Evolutionary conservation across 2,797 vertebrate species (phyloP), one percentile per base, ranked within the genome.

Genomic region (Hyperoplus immaculatus): DNA sequence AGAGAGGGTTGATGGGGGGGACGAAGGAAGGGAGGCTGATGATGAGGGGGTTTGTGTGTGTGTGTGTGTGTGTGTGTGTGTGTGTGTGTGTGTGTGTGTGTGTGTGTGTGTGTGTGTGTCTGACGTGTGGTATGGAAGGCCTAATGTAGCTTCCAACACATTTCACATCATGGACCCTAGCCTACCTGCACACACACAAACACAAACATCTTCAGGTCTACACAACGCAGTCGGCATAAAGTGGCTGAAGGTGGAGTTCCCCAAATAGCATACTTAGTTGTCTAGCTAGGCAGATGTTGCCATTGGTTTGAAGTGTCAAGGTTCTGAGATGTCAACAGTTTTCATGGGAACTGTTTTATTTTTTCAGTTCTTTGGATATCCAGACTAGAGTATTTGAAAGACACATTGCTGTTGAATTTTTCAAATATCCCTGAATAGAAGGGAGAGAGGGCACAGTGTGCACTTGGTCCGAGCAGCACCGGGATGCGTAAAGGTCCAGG

Each of bases 11-110:
- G 85, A 88, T 78, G 80, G 81, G 82, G 29, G 81, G 77, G 94
- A 94, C 93, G 95, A 94, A 95, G 80, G 77, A 78, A 68, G 82
- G 78, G 77, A 86, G 53, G 75, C 67, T 81, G 82, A 81, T 46
- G 82, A 75, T 57, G 57, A 57, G 62, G 21, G 73, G 42, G 86
- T 45, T 64, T 21, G 71, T 49, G 81, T 49, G 75, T 69, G 79
- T 55, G 69, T 61, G 75, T 58, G 74, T 69, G 50, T 71, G 54
- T 76, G 47, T 70, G 70, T 70, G 64, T 72, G 59, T 69, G n/a
- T 88, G 77, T 57, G 57, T 54, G 62, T n/a, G 73, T 46, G 86
- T 45, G 67, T 21, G 71, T 49, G 81, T 49, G 74, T 69, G 78
- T 55, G 69, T 61, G 75, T 57, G 74, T 69, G 50, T 71, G 54